A percentile compares a stretch with the other conserved stretches of the same genome.
Conservation (phyloP, 2,113 vertebrate genomes). For the Ifrita kowaldi region DNA sequence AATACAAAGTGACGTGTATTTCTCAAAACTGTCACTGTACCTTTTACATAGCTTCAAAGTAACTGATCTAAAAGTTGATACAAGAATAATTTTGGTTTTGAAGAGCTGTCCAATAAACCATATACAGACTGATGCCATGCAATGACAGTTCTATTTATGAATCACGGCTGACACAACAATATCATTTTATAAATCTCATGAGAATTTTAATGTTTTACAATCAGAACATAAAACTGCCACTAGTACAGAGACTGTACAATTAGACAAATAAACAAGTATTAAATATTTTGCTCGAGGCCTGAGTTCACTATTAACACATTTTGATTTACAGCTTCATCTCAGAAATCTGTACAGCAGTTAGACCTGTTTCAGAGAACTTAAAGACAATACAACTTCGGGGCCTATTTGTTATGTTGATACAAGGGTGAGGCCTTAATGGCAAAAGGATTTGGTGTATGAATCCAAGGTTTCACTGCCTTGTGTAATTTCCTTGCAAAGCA, state of each 20-base stretch:
- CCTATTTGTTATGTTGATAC: not conserved
- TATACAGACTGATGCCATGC: constrained; percentile 56
- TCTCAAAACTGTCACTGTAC: constrained; percentile 67
- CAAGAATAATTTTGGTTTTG: constrained; percentile 76
- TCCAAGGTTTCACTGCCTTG: not conserved
- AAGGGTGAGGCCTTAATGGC: not conserved
- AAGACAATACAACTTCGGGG: not conserved
- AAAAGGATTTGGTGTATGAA: not conserved
- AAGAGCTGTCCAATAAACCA: constrained; percentile 24
- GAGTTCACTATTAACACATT: constrained; percentile 57
- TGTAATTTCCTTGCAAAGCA: not conserved
- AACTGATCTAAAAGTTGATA: constrained; percentile 71
- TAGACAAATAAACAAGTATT: constrained; percentile 48
- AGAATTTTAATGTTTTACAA: constrained; percentile 34
- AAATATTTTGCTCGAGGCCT: constrained; percentile 63
- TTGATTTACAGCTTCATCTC: constrained; percentile 50
- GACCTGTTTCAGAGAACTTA: constrained; percentile 2
- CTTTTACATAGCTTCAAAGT: constrained; percentile 69
- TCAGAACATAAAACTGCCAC: constrained; percentile 49
- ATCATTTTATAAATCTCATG: constrained; percentile 41
- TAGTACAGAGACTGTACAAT: constrained; percentile 41
- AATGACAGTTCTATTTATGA: constrained; percentile 26
- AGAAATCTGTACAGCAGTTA: constrained; percentile 50
- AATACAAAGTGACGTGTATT: constrained; percentile 75
- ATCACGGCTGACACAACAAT: constrained; percentile 42